Percentiles rank a stretch among this genome's conserved stretches.
These are phyloP conservation scores for Pipistrellus pipistrellus DNA, from an alignment of 2,797 vertebrate genomes.

Conservation along the genomic window DNA sequence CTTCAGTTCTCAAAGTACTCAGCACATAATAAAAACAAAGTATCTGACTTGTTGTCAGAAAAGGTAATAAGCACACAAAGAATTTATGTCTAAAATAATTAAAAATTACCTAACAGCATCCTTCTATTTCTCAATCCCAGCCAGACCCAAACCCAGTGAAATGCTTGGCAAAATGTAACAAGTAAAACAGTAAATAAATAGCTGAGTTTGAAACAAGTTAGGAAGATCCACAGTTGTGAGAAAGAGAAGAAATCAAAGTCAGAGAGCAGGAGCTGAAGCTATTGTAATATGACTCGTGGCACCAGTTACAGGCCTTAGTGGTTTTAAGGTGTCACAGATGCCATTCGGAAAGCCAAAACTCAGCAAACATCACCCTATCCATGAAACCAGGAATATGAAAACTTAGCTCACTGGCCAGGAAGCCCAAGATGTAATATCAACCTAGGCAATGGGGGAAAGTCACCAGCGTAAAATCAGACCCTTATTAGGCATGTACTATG, in stretches of 20 bases:
- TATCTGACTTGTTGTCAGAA: neutral
- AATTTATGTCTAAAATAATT: constrained; percentile 7
- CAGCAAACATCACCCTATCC: neutral
- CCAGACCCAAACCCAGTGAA: constrained; percentile 21
- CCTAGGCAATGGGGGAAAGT: neutral
- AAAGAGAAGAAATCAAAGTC: constrained; percentile 7
- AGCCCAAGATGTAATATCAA: neutral
- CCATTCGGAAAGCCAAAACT: constrained; percentile 39
- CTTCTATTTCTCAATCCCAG: constrained; percentile 6
- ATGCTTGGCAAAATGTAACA: constrained; percentile 24
- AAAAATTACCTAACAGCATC: constrained; percentile 13
- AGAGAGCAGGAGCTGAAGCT: neutral
- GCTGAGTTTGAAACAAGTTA: neutral
- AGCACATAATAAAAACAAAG: neutral
- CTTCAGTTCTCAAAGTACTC: constrained; percentile 46
- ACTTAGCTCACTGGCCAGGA: neutral
- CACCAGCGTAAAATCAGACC: neutral
- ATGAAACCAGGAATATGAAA: constrained; percentile 5
- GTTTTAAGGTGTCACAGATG: neutral
- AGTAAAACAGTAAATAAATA: neutral
- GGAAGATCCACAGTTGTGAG: neutral
- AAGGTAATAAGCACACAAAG: constrained; percentile 15
- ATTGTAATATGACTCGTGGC: neutral
- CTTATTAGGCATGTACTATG: neutral
- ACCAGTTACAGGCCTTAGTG: neutral